A percentile compares a stretch with the other conserved stretches of the same genome.
phyloP scores from a whole-genome alignment of 2,113 vertebrate genomes.

The Cairina moschata region DNA sequence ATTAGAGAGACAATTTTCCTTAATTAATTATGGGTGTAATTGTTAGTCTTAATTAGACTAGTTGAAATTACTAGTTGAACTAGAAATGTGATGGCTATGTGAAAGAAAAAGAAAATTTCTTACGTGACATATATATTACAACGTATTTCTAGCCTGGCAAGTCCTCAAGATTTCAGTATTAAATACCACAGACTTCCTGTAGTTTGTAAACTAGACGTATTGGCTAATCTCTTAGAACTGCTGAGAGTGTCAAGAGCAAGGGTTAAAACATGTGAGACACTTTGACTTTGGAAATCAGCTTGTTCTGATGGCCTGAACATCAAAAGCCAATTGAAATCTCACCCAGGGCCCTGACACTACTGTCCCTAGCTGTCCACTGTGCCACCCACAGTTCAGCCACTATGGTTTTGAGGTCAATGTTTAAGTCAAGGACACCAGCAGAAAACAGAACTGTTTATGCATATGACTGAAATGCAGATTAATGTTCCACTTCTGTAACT shows the following conservation, averaged over 20 bases:
- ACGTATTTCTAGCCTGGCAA: neutral
- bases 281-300: neutral
- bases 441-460: neutral
- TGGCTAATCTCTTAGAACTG: neutral
- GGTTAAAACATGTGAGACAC: neutral
- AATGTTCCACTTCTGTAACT: neutral
- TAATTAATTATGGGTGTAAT: neutral
- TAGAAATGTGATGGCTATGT: neutral
- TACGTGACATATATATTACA: neutral
- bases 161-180: neutral
- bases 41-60: neutral
- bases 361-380: neutral
- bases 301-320: neutral
- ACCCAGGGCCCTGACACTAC: neutral
- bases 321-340: neutral
- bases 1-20: neutral
- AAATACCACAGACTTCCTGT: neutral
- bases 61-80: neutral
- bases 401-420: neutral
- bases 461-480: neutral
- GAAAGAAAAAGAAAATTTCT: neutral
- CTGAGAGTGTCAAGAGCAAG: neutral
- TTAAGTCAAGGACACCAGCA: neutral
- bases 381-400: neutral
- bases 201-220: neutral